Evolutionary conservation across 2,888 invertebrate genomes (phyloP), one percentile per base, ranked within the genome.

Genomic region (Agonopterix heracliana): DNA sequence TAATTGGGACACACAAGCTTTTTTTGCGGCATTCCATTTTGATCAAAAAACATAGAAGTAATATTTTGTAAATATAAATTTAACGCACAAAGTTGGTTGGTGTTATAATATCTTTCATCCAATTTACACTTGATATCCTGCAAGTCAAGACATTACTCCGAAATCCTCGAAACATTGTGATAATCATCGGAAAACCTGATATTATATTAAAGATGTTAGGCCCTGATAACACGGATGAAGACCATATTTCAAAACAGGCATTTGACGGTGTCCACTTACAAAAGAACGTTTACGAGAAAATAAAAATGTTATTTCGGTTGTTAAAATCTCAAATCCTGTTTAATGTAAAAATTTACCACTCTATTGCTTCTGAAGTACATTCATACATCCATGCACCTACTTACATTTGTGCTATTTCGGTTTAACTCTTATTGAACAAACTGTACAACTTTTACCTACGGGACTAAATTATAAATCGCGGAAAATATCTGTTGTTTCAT

Each of bases 171-270:
- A 26, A 26, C 26, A 26, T 5, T 55, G 50, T 59, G 71, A 75
- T 72, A 64, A 48, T 46, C 51, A 75, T 75, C 76, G 57, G 54
- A 65, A 57, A 74, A 75, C 76, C 62, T 70, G 76, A 74, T 71
- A 69, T 69, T 66, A 63, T 62, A 65, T 56, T 52, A 58, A 56
- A 61, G 56, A 53, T 55, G 54, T 50, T 54, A 48, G 49, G 44
- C 49, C 51, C 48, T 59, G 59, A 66, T 64, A 9, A 34, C 34
- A 10, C 2, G 44, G 52, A 46, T 49, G 14, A 47, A 54, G 59
- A 61, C 59, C 59, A 54, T 54, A 55, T 46, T 34, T 54, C 48
- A 49, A 50, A 52, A 41, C 45, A 26, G 41, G 42, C 43, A 12
- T 44, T 47, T 47, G 47, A 41, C 17, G 46, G 49, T 45, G 34